Base-by-base conservation (phyloP, 2,113 vertebrate species). In the Callithrix jacchus region DNA sequence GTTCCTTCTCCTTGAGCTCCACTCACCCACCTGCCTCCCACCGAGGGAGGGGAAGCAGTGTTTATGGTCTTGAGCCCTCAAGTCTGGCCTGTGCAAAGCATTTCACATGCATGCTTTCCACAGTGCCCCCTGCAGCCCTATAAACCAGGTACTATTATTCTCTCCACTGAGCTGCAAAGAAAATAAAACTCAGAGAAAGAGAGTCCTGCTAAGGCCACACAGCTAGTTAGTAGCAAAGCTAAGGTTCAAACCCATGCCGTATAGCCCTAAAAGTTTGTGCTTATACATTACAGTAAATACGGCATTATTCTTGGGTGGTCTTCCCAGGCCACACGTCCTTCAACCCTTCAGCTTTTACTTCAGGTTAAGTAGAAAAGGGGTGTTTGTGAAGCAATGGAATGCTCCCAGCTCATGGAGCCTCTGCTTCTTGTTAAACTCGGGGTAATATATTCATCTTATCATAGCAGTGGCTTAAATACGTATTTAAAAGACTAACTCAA, bases 401-500 rank as follows among this genome's bases (percentile, higher is more conserved):
- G 13, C 23, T 66, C 4, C n/a, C 42, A 12, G 30, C 32, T 80
- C 87, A 84, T 81, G 45, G 25, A 84, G 49, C 6, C 84, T 88
- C 83, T 87, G 80, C 70, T 91, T 87, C 49, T 45, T 27, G 12
- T 81, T 91, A 92, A 96, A 61, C 52, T 14, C 16, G 14, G 32
- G 47, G 70, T 82, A 82, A 80, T 71, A 73, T 58, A 66, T 27
- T 88, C 71, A 45, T 95, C 80, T 95, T 93, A 92, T 96, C 92
- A 93, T 80, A 93, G 54, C 66, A n/a, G 56, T 74, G 91, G 83
- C 49, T 95, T 94, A 93, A 84, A 84, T 70, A 52, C 35, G 61
- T 49, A 61, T 93, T 93, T 91, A n/a, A 91, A 77, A 87, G 49
- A 64, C 56, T 71, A 95, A 94, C 79, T 94, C 40, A 83, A 85